These are phyloP conservation scores for Lissonota sp. DNA, from an alignment of 2,888 invertebrate species.

Conservation along the genomic window DNA sequence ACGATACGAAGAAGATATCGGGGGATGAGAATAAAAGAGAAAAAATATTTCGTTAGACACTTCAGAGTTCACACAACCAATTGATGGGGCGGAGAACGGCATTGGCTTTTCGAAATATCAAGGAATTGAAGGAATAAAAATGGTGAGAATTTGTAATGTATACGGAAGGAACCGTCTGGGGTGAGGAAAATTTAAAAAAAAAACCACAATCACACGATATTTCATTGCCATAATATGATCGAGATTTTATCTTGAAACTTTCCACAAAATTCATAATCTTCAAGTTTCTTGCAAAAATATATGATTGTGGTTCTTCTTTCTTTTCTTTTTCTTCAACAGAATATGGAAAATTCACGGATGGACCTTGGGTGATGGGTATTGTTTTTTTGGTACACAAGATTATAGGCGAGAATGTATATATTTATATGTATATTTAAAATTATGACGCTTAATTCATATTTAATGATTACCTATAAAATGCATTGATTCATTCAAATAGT, in stretches of 20 bases:
- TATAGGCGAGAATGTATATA: slow-evolving; percentile 65
- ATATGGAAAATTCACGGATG: slow-evolving; percentile 42
- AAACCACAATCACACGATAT: slow-evolving; percentile 23
- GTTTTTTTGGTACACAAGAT: slow-evolving; percentile 45
- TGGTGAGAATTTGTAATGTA: slow-evolving; percentile 26
- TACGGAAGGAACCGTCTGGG: slow-evolving; percentile 35
- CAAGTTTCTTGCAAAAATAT: slow-evolving; percentile 8
- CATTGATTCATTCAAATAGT: slow-evolving; percentile 83
- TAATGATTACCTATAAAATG: slow-evolving; percentile 84
- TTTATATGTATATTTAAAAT: slow-evolving; percentile 50
- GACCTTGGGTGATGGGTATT: slow-evolving; percentile 22
- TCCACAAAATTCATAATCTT: neutral
- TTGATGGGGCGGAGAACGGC: slow-evolving; percentile 49
- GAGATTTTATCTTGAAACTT: neutral
- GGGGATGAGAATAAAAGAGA: slow-evolving; percentile 57
- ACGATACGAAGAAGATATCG: slow-evolving; percentile 22
- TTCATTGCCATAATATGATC: neutral
- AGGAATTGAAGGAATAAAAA: slow-evolving; percentile 32
- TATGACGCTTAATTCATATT: slow-evolving; percentile 82
- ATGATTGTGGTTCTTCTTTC: slow-evolving; percentile 70
- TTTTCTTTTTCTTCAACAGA: slow-evolving; percentile 9
- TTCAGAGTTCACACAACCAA: slow-evolving; percentile 48
- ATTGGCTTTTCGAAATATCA: slow-evolving; percentile 22
- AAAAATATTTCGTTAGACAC: slow-evolving; percentile 64
- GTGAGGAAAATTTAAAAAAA: slow-evolving; percentile 20